Evolutionary conservation across 2,113 vertebrate species (phyloP).

Genomic region (Nothobranchius furzeri): DNA sequence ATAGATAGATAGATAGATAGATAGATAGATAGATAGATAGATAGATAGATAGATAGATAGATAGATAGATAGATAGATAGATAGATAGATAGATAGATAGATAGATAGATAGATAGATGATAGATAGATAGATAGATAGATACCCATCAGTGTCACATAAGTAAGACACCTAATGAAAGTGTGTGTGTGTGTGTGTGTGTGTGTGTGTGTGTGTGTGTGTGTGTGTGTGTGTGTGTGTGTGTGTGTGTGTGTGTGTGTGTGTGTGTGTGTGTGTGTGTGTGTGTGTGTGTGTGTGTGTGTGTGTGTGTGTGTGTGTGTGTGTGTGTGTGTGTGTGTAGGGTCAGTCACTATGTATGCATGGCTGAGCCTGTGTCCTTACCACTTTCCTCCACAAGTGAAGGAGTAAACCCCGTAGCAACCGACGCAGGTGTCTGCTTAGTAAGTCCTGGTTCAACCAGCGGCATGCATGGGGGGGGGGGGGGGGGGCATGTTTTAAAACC

Average conservation of each 20-base stretch:
- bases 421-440: conserved; percentile 69
- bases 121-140: conserved; percentile 1
- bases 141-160: conserved; percentile 21
- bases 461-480: neutral
- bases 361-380: conserved; percentile 62
- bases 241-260: too few relatives aligned
- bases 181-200: too few relatives aligned
- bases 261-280: too few relatives aligned
- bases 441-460: conserved; percentile 50
- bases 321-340: conserved; percentile 1
- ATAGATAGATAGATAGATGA: conserved; percentile 11
- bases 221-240: too few relatives aligned
- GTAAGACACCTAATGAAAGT: conserved; percentile 7
- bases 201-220: too few relatives aligned
- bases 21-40: conserved; percentile 11
- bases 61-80: conserved; percentile 19
- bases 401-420: conserved; percentile 55
- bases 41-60: conserved; percentile 20
- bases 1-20: conserved; percentile 20
- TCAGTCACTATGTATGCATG: conserved; percentile 72
- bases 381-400: conserved; percentile 55
- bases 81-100: conserved; percentile 16
- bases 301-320: conserved; percentile 7
- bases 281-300: neutral
- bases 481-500: conserved; percentile 2